Evolutionary conservation across 2,797 vertebrate genomes (phyloP), one percentile per base, ranked within the genome.

Genomic region (Sus cebifrons): DNA sequence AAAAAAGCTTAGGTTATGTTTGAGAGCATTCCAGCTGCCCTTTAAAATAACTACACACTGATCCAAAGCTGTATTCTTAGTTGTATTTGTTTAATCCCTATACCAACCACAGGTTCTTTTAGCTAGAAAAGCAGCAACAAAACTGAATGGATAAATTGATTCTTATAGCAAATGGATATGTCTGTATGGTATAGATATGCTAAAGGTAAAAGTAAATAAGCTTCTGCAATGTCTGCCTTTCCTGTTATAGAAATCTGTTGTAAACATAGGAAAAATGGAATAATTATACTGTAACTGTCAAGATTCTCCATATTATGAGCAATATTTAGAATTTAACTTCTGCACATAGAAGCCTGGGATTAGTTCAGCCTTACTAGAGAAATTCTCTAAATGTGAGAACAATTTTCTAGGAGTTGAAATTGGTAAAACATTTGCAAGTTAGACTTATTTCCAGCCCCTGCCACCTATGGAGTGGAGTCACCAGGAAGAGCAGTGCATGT

Each of bases 61-160:
- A 95, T 44, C 58, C 52, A 77, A 71, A 83, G 25, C 40, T 93
- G 17, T 70, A 17, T 91, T 74, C 62, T 91, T 94, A 88, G 40
- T 89, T 77, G 14, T 94, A 67, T 85, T 95, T 92, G 32, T 87
- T 94, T 95, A 94, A 92, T 88, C 36, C 74, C 10, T 49, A 11
- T 54, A 82, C 67, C 14, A 70, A 70, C 54, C 58, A 70, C 52
- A 83, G 40, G 3, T 64, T 86, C 56, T 88, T 95, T 92, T 18
- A 73, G 56, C 17, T 79, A 36, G 56, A 75, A 89, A 94, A 79
- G 54, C 68, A 90, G 70, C 12, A 56, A 67, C 23, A 93, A 60
- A 92, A 54, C 18, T 78, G 21, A 98, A 85, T 86, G 75, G 86
- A 64, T 73, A 89, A 70, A 84, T 78, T 23, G 64, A 95, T 93